These are phyloP conservation scores for Acyrthosiphon pisum DNA, from an alignment of 1,140 invertebrate species.

Conservation along the genomic window DNA sequence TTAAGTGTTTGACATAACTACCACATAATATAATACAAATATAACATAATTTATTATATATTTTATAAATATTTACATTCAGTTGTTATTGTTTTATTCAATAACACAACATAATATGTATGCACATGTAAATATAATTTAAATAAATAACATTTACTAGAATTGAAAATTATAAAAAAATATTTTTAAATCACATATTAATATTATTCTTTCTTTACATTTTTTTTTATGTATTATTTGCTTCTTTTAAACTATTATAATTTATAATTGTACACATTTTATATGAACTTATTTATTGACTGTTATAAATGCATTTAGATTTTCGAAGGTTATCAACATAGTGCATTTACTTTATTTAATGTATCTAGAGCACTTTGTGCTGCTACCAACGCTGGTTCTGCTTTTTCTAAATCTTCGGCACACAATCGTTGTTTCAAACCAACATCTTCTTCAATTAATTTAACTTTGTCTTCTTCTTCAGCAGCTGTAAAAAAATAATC, in stretches of 20 bases:
- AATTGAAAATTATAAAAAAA: not conserved
- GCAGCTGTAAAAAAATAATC: slow-evolving; percentile 64
- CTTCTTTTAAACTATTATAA: not conserved
- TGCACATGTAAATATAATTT: not conserved
- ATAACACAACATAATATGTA: not conserved
- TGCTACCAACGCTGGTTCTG: slow-evolving; percentile 87
- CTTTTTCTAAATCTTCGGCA: slow-evolving; percentile 86
- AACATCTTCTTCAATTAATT: slow-evolving; percentile 86
- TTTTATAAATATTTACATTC: not conserved
- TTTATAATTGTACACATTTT: not conserved
- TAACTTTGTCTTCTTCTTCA: slow-evolving; percentile 89
- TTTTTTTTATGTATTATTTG: not conserved
- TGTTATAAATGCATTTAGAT: not conserved
- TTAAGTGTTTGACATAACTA: not conserved
- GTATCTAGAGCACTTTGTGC: slow-evolving; percentile 92
- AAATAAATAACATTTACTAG: not conserved
- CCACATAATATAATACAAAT: not conserved
- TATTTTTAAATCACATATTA: not conserved
- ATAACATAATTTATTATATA: not conserved
- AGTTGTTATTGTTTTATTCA: not conserved
- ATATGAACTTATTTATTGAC: not conserved
- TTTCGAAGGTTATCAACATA: not conserved
- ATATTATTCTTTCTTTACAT: not conserved
- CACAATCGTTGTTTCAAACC: slow-evolving; percentile 84
- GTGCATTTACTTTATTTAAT: slow-evolving; percentile 77